Conservation (phyloP, 2,888 invertebrate species). For the Euclidia mi region DNA sequence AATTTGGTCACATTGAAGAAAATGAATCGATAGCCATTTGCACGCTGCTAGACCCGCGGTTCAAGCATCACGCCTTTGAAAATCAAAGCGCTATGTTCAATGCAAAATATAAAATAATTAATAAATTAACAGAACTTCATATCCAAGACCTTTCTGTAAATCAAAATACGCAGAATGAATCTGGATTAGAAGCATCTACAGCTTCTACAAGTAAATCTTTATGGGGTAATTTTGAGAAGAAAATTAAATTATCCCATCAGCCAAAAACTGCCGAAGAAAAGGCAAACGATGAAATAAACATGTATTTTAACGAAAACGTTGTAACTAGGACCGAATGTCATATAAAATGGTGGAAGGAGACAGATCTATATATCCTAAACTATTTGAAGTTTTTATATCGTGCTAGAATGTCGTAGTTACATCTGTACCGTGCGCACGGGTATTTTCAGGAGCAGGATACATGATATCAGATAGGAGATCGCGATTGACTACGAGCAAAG, state of each 20-base stretch:
- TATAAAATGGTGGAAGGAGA: background rate
- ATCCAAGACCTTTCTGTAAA: background rate
- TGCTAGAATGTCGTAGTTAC: conserved; percentile 26
- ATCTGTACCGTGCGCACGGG: conserved; percentile 33
- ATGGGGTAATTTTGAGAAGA: too few relatives aligned
- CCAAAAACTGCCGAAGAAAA: too few relatives aligned
- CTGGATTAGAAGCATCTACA: too few relatives aligned
- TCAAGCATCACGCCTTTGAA: conserved; percentile 8
- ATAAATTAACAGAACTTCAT: background rate
- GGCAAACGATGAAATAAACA: too few relatives aligned
- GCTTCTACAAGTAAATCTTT: too few relatives aligned
- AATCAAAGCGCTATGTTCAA: background rate
- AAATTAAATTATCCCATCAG: too few relatives aligned
- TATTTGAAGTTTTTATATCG: conserved; percentile 13
- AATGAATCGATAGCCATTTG: conserved; percentile 43
- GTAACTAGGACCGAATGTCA: too few relatives aligned
- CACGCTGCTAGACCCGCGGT: background rate
- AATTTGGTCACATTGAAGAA: conserved; percentile 49
- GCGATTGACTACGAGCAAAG: too few relatives aligned
- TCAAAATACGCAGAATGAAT: too few relatives aligned
- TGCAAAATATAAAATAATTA: background rate
- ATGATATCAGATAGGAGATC: too few relatives aligned
- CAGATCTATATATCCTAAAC: conserved; percentile 13
- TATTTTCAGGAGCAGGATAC: conserved; percentile 31
- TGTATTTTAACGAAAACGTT: too few relatives aligned